Percentiles rank a stretch among this genome's conserved stretches.
These are phyloP conservation scores for Elegia similella DNA, from an alignment of 2,888 invertebrate species.

Conservation along the genomic window DNA sequence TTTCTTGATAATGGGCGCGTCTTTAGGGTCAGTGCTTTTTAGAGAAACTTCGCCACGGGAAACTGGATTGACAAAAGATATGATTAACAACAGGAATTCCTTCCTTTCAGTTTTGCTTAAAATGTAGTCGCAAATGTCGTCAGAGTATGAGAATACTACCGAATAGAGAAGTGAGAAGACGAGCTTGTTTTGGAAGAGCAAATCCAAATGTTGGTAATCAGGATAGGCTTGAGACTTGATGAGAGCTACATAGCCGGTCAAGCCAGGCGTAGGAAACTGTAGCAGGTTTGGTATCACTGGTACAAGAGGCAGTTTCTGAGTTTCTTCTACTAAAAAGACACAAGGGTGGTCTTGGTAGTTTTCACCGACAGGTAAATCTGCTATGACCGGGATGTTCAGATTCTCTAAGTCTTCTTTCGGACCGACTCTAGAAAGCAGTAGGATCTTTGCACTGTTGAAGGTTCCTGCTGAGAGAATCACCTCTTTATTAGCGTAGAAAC, in stretches of 20 bases:
- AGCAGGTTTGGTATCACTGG: background rate
- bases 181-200: constrained; percentile 26
- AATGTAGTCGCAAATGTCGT: constrained; percentile 33
- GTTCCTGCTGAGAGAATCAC: too few species aligned
- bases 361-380: too few species aligned
- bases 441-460: too few species aligned
- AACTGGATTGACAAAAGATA: constrained; percentile 53
- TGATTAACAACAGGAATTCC: constrained; percentile 17
- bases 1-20: constrained; percentile 79
- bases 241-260: too few species aligned
- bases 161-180: constrained; percentile 28
- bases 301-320: too few species aligned
- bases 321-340: too few species aligned
- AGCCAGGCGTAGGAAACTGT: too few species aligned
- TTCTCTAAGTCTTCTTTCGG: too few species aligned
- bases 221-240: constrained; percentile 28
- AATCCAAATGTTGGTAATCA: constrained; percentile 45
- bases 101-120: constrained; percentile 26
- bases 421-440: too few species aligned
- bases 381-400: too few species aligned
- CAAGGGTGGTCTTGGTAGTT: too few species aligned
- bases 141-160: constrained; percentile 26
- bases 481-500: too few species aligned
- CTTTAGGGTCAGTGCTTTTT: constrained; percentile 70
- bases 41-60: constrained; percentile 79